Conservation (phyloP, 2,797 vertebrate species). For the Rhinatrema bivittatum region DNA sequence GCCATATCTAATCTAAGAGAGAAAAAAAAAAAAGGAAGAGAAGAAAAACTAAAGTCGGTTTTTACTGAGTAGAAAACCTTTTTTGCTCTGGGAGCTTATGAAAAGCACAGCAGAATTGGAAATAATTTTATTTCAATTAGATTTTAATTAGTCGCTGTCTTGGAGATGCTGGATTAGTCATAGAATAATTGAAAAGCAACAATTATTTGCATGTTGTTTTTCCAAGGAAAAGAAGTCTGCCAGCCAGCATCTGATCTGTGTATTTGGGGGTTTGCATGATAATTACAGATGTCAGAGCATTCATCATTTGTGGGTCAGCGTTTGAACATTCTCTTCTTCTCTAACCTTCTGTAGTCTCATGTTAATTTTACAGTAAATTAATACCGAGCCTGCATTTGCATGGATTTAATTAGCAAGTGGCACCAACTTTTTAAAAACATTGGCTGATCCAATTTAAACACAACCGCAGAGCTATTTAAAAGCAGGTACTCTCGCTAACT, state of each 20-base stretch:
- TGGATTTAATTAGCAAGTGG: conserved; percentile 49
- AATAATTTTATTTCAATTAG: conserved; percentile 60
- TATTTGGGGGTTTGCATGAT: conserved; percentile 27
- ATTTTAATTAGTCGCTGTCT: conserved; percentile 59
- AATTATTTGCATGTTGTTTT: conserved; percentile 44
- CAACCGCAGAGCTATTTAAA: conserved; percentile 39
- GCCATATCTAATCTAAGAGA: too few species aligned
- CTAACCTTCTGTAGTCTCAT: conserved; percentile 20
- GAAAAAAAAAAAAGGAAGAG: too few species aligned
- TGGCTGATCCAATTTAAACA: conserved; percentile 34
- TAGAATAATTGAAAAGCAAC: conserved; percentile 55
- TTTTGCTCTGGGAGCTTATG: conserved; percentile 14
- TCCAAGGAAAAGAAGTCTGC: conserved; percentile 33
- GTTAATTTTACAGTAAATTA: conserved; percentile 44
- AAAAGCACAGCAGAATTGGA: conserved; percentile 33
- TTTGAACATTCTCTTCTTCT: conserved; percentile 17
- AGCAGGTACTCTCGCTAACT: too few species aligned
- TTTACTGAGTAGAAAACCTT: too few species aligned
- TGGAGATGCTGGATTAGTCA: conserved; percentile 31
- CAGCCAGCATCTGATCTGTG: conserved; percentile 29
- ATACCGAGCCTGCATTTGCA: conserved; percentile 25
- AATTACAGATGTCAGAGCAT: conserved; percentile 34
- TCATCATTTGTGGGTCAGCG: conserved; percentile 18
- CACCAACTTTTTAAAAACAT: conserved; percentile 45
- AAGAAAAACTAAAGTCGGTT: too few species aligned